Conservation (phyloP, 1,140 invertebrate species). For the Zophobas morio region DNA sequence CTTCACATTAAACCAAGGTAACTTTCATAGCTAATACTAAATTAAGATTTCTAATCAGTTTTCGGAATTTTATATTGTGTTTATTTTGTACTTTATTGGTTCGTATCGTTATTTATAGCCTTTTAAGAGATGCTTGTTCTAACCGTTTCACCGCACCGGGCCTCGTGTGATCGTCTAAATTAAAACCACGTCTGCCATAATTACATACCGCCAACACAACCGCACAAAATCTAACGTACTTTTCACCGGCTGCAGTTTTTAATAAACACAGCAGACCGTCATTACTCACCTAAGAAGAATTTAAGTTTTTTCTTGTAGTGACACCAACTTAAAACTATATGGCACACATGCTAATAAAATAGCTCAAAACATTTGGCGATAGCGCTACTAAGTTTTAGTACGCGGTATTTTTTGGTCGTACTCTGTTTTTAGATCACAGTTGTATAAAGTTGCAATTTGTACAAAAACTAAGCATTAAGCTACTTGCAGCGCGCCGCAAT, state of each 20-base stretch:
- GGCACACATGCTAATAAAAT: no score
- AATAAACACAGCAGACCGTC: neutral
- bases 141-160: neutral
- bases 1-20: slow-evolving; percentile 46
- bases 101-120: slow-evolving; percentile 44
- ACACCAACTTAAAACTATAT: no score
- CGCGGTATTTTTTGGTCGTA: no score
- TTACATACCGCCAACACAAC: neutral
- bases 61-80: slow-evolving; percentile 55
- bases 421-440: no score
- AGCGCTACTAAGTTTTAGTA: no score
- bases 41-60: slow-evolving; percentile 59
- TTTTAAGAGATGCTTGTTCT: slow-evolving; percentile 43
- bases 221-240: neutral
- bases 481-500: neutral
- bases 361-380: no score
- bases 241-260: slow-evolving; percentile 1
- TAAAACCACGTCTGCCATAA: no score
- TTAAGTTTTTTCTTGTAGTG: no score
- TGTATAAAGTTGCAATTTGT: no score
- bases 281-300: no score
- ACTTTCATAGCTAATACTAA: slow-evolving; percentile 56
- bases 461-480: neutral
- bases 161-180: no score
- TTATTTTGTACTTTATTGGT: slow-evolving; percentile 54